Evolutionary conservation across 2,797 vertebrate species (phyloP).

Genomic region (Eulemur coronatus): DNA sequence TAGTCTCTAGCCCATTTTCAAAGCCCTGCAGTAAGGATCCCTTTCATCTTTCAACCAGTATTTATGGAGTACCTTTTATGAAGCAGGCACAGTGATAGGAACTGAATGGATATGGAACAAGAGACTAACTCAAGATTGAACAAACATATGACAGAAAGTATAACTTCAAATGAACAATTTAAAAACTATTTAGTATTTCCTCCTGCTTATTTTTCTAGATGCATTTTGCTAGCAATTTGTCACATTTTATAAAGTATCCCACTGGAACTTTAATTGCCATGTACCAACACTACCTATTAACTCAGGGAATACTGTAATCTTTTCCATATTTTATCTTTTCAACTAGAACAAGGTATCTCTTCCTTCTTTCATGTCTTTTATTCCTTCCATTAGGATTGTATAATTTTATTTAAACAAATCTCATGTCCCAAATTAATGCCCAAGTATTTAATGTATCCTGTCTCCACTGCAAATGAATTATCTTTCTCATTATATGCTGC

Average conservation of each 20-base stretch:
- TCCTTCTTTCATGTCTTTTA: constrained; percentile 30
- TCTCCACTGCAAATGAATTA: constrained; percentile 25
- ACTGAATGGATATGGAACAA: background rate
- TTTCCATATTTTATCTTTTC: constrained; percentile 34
- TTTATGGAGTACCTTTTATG: background rate
- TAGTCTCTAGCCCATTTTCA: background rate
- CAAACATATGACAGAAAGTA: background rate
- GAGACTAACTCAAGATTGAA: background rate
- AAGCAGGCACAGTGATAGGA: background rate
- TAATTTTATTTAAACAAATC: constrained; percentile 52
- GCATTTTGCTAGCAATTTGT: background rate
- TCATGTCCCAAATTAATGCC: constrained; percentile 15
- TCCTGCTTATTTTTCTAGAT: background rate
- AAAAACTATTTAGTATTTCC: constrained; percentile 9
- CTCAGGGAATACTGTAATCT: background rate
- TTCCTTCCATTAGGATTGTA: background rate
- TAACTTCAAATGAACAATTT: constrained; percentile 5
- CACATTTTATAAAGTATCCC: constrained; percentile 13
- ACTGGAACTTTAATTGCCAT: background rate
- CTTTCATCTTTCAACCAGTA: background rate
- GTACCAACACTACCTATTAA: background rate
- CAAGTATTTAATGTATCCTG: constrained; percentile 33
- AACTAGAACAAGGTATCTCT: constrained; percentile 3
- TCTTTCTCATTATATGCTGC: constrained; percentile 40
- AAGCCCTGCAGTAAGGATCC: background rate